Evolutionary conservation across 2,888 invertebrate species (phyloP), one percentile per base, ranked within the genome.

Genomic region (Priocnemis perturbator): DNA sequence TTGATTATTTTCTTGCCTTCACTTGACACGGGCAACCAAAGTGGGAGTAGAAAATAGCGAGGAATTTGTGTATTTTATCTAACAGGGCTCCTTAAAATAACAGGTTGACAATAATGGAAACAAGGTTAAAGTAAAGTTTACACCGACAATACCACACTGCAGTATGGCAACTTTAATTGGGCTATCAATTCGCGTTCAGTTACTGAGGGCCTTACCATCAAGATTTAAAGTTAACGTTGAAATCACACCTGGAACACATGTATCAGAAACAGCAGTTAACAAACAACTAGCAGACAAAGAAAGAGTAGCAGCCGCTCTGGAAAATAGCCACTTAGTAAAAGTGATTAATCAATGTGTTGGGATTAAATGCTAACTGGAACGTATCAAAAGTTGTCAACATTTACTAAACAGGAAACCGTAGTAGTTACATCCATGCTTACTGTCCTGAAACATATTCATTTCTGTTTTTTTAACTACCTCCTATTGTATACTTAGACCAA

Each of bases 221-320:
- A 91, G 95, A 53, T 96, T 96, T 86, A 96, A 98, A 91, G 95
- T 98, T 1, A 93, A 92, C 5, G 97, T 98, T 0, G 92, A 93
- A 83, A 96, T 98, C 3, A 94, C 96, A 0, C 97, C 98, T 0
- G 99, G 98, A 0, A 95, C 96, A 0, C 99, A 99, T 86, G 93
- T 94, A 9, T 96, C 98, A 0, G 99, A 99, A 86, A 91, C 92
- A 67, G 97, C 98, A 0, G 96, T 99, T 2, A 99, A 99, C 89
- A 98, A 99, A 86, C 99, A 99, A 85, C 90, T 99, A 20, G 97
- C 97, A 0, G 99, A 99, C 87, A 99, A 99, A 87, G 99, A 99
- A 89, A 90, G 99, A 76, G 97, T 99, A 0, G 98, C 98, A 0
- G 99, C 99, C 0, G 99, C 99, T 0, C 90, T 99, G 73, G 99